These are phyloP conservation scores for Darevskia nairensis DNA, from an alignment of 2,797 vertebrate genomes.

Conservation along the genomic window DNA sequence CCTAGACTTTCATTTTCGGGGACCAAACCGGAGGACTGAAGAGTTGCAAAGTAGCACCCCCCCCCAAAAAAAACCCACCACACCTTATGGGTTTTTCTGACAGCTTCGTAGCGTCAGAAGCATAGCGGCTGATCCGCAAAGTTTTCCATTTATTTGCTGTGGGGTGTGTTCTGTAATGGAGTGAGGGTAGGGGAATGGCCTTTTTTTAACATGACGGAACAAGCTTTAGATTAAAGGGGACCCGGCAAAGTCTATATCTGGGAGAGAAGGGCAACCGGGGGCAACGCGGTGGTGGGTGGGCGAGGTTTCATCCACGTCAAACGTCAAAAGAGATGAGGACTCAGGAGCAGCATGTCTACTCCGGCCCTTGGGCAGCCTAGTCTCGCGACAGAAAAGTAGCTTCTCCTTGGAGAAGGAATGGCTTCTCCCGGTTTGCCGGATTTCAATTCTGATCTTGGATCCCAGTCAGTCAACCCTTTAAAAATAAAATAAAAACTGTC, in stretches of 20 bases:
- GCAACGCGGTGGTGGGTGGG: not conserved
- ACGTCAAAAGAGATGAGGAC: too few relatives aligned
- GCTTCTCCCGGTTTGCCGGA: not conserved
- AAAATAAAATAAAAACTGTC: too few relatives aligned
- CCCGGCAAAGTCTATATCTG: not conserved
- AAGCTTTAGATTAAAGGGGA: not conserved
- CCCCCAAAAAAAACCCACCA: too few relatives aligned
- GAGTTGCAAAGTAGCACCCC: not conserved
- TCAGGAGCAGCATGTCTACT: not conserved
- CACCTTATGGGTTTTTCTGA: too few relatives aligned
- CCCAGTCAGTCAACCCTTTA: not conserved
- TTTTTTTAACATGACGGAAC: not conserved
- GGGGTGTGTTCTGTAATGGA: not conserved
- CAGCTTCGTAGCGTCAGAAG: not conserved
- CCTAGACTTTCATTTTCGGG: too few relatives aligned
- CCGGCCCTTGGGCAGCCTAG: not conserved
- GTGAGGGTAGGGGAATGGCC: too few relatives aligned
- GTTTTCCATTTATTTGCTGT: not conserved
- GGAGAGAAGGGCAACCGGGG: not conserved
- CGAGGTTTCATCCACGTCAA: too few relatives aligned
- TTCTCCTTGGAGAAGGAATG: not conserved
- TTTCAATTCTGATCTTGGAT: not conserved
- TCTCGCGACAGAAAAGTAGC: not conserved
- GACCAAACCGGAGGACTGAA: not conserved
- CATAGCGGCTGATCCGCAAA: not conserved